Base-by-base conservation (phyloP, 2,113 vertebrate genomes). In the Tychaedon coryphoeus region DNA sequence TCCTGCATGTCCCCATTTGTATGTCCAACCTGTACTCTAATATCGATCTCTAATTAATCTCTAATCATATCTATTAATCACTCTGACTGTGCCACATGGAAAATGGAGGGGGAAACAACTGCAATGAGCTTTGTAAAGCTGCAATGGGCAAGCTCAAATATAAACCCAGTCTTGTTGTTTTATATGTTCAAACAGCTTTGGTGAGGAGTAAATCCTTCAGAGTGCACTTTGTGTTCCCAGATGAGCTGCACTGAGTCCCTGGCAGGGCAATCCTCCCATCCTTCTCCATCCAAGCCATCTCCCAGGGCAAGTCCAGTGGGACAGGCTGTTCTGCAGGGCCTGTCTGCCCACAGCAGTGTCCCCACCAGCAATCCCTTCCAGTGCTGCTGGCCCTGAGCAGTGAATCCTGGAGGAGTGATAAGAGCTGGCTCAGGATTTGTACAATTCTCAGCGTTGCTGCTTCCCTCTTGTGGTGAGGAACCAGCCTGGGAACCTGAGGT, bases 391-490 rank as follows among this genome's bases (percentile, higher is more conserved):
- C 20, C 26, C 80, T 38, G 42, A 64, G 82, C 81, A 38, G 25
- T 26, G 86, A 53, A 45, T 42, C 66, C 42, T 1, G 11, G 29
- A 86, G 62, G 31, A n/a, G 0, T 23, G 43, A 5, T 43, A 58
- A 73, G 86, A 64, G 25, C 58, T 65, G 56, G 24, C 13, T 25
- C 36, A 16, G 56, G 57, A 53, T 74, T 40, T 40, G 40, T 40
- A 40, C 40, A 40, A 40, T 40, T 80, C 31, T 75, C 57, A 47
- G 67, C 2, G 2, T 22, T 64, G 54, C n/a, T 92, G 83, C 89
- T 80, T 93, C 93, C 71, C 81, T 93, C 83, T 76, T n/a, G 89
- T 86, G 88, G 86, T 69, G 67, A 90, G 64, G 54, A 84, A 40
- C 48, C 76, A 48, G 33, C 28, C 31, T 0, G 1, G 54, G 88